Conservation (phyloP, 2,113 vertebrate genomes). For the Todiramphus saurophagus region DNA sequence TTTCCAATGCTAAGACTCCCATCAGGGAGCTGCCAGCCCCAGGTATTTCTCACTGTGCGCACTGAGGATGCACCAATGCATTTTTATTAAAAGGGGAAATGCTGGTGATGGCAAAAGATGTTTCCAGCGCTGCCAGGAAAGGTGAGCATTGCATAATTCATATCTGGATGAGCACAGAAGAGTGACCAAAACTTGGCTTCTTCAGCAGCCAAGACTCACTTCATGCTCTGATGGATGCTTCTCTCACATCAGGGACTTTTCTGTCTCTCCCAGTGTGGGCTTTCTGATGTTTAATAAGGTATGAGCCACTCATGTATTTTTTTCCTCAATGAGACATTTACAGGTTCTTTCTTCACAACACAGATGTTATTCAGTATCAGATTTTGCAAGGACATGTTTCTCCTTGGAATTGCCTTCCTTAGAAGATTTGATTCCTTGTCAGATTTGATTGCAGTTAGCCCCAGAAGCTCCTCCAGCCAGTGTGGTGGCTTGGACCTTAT, state of each 20-base stretch:
- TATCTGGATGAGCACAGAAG: neutral
- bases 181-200: neutral
- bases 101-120: neutral
- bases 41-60: neutral
- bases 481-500: neutral
- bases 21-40: neutral
- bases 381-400: neutral
- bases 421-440: neutral
- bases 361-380: neutral
- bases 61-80: neutral
- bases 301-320: neutral
- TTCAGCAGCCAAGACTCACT: neutral
- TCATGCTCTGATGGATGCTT: neutral
- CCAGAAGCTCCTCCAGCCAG: neutral
- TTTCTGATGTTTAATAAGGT: neutral
- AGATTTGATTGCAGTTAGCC: neutral
- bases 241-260: neutral
- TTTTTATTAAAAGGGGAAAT: neutral
- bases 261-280: fast-evolving
- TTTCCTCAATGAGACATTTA: neutral
- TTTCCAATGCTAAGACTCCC: neutral
- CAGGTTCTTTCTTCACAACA: neutral
- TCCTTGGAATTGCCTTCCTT: neutral
- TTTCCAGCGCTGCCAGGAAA: neutral
- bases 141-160: neutral